Percentiles rank a stretch among this genome's conserved stretches.
Conservation (phyloP, 1,140 invertebrate genomes). For the Neuroterus valhalla region DNA sequence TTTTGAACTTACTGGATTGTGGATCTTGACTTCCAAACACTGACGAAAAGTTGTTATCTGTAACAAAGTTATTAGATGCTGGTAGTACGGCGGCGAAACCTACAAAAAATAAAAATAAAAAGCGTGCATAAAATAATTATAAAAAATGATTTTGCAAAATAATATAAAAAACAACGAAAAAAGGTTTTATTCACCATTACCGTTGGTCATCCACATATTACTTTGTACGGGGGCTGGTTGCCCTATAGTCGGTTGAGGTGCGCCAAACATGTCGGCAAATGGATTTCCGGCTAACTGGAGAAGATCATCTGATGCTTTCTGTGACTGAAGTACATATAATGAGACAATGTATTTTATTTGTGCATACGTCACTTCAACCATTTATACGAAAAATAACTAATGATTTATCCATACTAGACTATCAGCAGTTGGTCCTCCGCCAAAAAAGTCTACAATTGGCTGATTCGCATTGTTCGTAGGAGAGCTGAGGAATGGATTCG, state of each 20-base stretch:
- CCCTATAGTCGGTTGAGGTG: slow-evolving; percentile 65
- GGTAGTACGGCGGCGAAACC: slow-evolving; percentile 76
- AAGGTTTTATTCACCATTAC: slow-evolving; percentile 76
- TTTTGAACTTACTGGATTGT: slow-evolving; percentile 78
- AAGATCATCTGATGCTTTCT: slow-evolving; percentile 91
- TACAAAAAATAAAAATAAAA: slow-evolving; percentile 73
- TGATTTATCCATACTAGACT: slow-evolving; percentile 58
- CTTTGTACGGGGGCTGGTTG: slow-evolving; percentile 72
- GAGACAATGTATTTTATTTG: background rate
- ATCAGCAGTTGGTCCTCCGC: slow-evolving; percentile 75
- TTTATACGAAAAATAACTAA: no score
- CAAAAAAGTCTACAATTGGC: slow-evolving; percentile 88
- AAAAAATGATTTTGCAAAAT: slow-evolving; percentile 45
- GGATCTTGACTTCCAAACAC: slow-evolving; percentile 86
- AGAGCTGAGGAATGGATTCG: slow-evolving; percentile 90
- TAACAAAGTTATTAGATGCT: slow-evolving; percentile 86
- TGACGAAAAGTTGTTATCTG: slow-evolving; percentile 89
- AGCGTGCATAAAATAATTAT: slow-evolving; percentile 45
- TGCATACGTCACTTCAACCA: background rate
- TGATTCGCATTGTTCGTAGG: slow-evolving; percentile 76
- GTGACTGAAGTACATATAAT: slow-evolving; percentile 53
- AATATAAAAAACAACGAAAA: slow-evolving; percentile 50
- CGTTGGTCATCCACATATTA: slow-evolving; percentile 83
- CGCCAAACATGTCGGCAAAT: slow-evolving; percentile 90
- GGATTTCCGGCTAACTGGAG: slow-evolving; percentile 90